These are phyloP conservation scores for Callyntrura sp. DNA, from an alignment of 2,888 invertebrate species.

Conservation along the genomic window DNA sequence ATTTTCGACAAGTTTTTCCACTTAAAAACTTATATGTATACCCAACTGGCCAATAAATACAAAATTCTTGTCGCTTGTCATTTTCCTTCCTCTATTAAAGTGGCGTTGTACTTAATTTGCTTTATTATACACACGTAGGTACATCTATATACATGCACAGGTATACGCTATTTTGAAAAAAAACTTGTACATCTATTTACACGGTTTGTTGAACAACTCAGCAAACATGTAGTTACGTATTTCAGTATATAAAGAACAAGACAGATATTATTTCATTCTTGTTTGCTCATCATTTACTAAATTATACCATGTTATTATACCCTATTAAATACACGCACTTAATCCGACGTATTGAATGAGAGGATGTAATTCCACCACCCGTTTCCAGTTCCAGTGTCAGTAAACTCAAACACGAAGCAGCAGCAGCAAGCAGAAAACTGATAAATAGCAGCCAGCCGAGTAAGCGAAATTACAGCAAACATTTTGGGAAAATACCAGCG, in stretches of 20 bases:
- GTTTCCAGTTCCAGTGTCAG: conserved; percentile 22
- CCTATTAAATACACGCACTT: not conserved
- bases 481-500: conserved; percentile 41
- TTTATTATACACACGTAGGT: not conserved
- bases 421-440: too few relatives aligned
- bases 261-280: not conserved
- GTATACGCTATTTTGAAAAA: not conserved
- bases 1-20: too few relatives aligned
- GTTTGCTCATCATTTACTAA: conserved; percentile 24
- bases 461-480: not conserved
- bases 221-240: too few relatives aligned
- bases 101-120: not conserved
- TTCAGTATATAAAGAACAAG: not conserved
- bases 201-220: not conserved
- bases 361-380: conserved; percentile 4
- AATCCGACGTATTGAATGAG: conserved; percentile 20
- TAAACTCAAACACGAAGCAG: not conserved
- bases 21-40: too few relatives aligned
- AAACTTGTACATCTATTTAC: conserved; percentile 18
- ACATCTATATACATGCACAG: not conserved
- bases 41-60: not conserved
- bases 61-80: not conserved
- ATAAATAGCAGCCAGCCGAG: too few relatives aligned
- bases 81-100: not conserved
- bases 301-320: conserved; percentile 14